Evolutionary conservation across 1,140 invertebrate species (phyloP).

Genomic region (Megalonaias nervosa): DNA sequence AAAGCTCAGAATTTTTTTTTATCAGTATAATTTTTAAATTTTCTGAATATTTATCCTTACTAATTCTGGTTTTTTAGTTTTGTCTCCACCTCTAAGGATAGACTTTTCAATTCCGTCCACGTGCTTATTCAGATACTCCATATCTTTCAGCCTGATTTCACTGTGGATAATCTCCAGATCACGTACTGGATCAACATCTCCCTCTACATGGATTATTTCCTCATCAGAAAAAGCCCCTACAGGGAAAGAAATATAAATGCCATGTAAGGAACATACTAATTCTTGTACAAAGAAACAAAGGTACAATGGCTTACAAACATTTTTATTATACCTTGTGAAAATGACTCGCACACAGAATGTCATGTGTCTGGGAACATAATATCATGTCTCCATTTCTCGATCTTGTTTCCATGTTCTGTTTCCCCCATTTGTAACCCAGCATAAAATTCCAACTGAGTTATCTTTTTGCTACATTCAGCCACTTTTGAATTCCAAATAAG

Average conservation of each 20-base stretch:
- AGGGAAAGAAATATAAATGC: constrained; percentile 24
- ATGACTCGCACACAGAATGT: no score
- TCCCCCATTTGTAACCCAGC: no score
- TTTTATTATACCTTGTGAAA: no score
- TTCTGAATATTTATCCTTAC: constrained; percentile 75
- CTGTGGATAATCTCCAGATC: constrained; percentile 98
- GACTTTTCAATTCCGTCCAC: constrained; percentile 91
- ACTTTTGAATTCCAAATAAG: no score
- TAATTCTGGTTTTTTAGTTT: constrained; percentile 96
- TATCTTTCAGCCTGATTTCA: constrained; percentile 94
- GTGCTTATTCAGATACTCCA: constrained; percentile 83
- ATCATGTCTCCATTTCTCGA: no score
- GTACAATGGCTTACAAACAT: no score
- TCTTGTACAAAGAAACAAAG: no score
- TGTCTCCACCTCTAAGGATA: constrained; percentile 92
- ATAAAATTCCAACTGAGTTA: no score
- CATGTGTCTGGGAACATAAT: no score
- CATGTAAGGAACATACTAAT: no score
- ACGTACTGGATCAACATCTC: constrained; percentile 96
- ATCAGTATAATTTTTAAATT: not conserved
- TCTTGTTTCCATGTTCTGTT: no score
- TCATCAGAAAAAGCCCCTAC: constrained; percentile 98
- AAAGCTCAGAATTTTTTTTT: not conserved
- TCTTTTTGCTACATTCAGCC: no score
- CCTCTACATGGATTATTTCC: constrained; percentile 98